Evolutionary conservation across 1,140 invertebrate species (phyloP).

Genomic region (Drosophila ficusphila): DNA sequence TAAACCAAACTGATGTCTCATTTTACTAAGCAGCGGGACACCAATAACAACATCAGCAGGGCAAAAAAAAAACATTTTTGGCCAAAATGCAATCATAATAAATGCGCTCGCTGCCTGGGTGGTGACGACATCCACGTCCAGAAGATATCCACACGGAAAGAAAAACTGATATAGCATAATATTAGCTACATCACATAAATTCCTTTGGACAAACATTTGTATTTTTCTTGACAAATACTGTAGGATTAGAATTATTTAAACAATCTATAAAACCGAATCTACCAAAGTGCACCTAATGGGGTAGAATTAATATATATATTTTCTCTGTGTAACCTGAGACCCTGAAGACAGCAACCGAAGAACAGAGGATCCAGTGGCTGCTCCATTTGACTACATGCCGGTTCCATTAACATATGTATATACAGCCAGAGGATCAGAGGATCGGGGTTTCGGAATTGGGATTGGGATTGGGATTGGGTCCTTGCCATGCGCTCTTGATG

Average conservation of each 20-base stretch:
- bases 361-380: background rate
- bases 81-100: slow-evolving; percentile 80
- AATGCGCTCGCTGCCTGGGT: slow-evolving; percentile 75
- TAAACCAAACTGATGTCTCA: slow-evolving; percentile 71
- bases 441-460: slow-evolving; percentile 18
- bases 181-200: too few species aligned
- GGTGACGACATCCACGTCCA: slow-evolving; percentile 41
- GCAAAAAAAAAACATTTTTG: slow-evolving; percentile 44
- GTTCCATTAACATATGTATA: slow-evolving; percentile 41
- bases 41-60: slow-evolving; percentile 22
- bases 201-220: too few species aligned
- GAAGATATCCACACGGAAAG: background rate
- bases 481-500: slow-evolving; percentile 60
- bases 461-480: background rate
- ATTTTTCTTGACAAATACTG: too few species aligned
- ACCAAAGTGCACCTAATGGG: too few species aligned
- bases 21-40: slow-evolving; percentile 75
- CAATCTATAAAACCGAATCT: too few species aligned
- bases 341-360: background rate
- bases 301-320: too few species aligned
- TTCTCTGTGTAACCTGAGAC: too few species aligned
- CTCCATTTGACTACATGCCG: slow-evolving; percentile 50
- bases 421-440: slow-evolving; percentile 1
- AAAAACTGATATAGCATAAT: too few species aligned
- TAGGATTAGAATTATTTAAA: too few species aligned